Base-by-base conservation (phyloP, 2,797 vertebrate genomes). In the Xiphorhynchus erythropygius region DNA sequence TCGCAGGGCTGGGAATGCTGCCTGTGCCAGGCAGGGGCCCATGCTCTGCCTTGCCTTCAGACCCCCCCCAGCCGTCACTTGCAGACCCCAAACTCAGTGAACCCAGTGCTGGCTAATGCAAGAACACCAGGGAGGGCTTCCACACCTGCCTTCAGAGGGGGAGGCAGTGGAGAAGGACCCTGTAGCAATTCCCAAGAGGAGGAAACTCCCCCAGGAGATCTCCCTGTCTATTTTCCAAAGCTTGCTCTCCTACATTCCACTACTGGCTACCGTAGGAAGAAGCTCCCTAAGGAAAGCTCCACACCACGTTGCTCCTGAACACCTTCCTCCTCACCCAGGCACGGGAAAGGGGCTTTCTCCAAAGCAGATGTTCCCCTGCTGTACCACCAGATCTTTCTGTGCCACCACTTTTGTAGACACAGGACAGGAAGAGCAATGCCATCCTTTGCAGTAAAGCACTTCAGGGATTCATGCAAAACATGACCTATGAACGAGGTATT, bases 271-370 rank as follows among this genome's bases (percentile, higher is more conserved):
- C 37, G 49, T 2, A 56, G 53, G 32, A 32, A 90, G 55, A 68
- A 84, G 46, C 11, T 71, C 50, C 41, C 6, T 2, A 9, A 56
- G 52, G 49, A 85, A 52, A 69, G 24, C 33, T 87, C 78, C 35
- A 33, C 7, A 8, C 2, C 63, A 65, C 0, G 0, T 21, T 24
- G 18, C 24, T 82, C 63, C 74, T 2, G 9, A 75, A 35, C 57
- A 22, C 33, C n/a, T 71, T 30, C 57, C 24, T 12, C 81, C 62
- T 56, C 16, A 33, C 46, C 65, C 49, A 71, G 35, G 39, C 27
- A 63, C 0, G 2, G 35, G 11, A 65, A 25, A 46, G 32, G 46
- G 41, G 32, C 75, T 74, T 35, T 33, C 37, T 47, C 68, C 24
- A 50, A 46, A n/a, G 33, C 24, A 80, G 17, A 2, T 62, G 80